A percentile compares a stretch with the other conserved stretches of the same genome.
These are phyloP conservation scores for Apaloderma vittatum DNA, from an alignment of 2,113 vertebrate genomes.

Conservation along the genomic window DNA sequence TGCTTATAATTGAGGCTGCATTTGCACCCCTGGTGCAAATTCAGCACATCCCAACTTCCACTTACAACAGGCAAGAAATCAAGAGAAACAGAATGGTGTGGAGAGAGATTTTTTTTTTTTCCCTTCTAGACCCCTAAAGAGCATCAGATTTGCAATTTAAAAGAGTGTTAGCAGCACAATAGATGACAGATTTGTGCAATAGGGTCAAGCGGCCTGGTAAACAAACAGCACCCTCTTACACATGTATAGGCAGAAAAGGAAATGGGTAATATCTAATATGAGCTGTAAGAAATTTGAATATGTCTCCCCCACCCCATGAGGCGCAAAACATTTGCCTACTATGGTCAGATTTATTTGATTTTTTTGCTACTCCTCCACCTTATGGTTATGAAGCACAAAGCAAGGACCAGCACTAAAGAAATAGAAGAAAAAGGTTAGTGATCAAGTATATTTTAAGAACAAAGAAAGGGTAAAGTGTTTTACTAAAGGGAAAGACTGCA, in stretches of 20 bases:
- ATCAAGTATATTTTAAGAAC: conserved; percentile 70
- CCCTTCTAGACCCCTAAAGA: conserved; percentile 79
- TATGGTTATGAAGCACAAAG: conserved; percentile 64
- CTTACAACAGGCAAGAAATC: conserved; percentile 84
- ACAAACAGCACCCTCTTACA: conserved; percentile 82
- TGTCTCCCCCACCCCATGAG: conserved; percentile 48
- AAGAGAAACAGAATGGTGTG: conserved; percentile 80
- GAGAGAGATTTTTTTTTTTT: conserved; percentile 68
- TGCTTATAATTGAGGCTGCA: conserved; percentile 92
- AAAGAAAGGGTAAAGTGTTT: conserved; percentile 65
- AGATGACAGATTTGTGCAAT: conserved; percentile 84
- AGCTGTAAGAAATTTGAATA: conserved; percentile 79
- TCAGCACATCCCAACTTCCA: conserved; percentile 91
- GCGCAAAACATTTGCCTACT: conserved; percentile 65
- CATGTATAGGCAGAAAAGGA: conserved; percentile 70
- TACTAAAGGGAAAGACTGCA: conserved; percentile 39
- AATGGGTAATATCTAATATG: conserved; percentile 74
- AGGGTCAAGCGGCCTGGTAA: conserved; percentile 81
- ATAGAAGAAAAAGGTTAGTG: conserved; percentile 50
- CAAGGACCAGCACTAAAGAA: conserved; percentile 59
- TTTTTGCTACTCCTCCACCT: conserved; percentile 34
- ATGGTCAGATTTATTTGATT: conserved; percentile 32
- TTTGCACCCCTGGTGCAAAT: conserved; percentile 91
- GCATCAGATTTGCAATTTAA: conserved; percentile 85
- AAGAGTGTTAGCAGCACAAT: conserved; percentile 81